These are phyloP conservation scores for Proales similis DNA, from an alignment of 1,140 invertebrate genomes.

Conservation along the genomic window DNA sequence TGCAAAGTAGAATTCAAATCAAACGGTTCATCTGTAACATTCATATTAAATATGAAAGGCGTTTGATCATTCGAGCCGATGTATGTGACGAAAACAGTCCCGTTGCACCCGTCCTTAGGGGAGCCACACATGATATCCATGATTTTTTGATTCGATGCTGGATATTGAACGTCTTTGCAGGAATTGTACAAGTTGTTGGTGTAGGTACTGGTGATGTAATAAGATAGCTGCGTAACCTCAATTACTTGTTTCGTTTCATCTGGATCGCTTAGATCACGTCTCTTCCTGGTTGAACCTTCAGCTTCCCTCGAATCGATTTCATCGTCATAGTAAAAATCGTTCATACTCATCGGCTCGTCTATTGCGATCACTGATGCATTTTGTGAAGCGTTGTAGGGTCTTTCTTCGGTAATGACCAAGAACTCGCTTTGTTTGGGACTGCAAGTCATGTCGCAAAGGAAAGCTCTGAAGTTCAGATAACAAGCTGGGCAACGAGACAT, in stretches of 20 bases:
- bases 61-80: conserved; percentile 27
- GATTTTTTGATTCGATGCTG: conserved; percentile 28
- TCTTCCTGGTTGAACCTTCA: no score
- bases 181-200: conserved; percentile 24
- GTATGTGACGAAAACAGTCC: conserved; percentile 10
- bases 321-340: background rate
- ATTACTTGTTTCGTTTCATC: conserved; percentile 4
- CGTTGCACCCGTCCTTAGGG: conserved; percentile 3
- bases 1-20: conserved; percentile 17
- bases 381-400: background rate
- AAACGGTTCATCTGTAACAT: conserved; percentile 6
- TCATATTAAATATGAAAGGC: conserved; percentile 30
- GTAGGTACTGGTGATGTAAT: conserved; percentile 12
- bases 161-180: conserved; percentile 36
- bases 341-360: background rate
- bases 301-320: background rate
- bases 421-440: conserved; percentile 12
- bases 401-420: background rate
- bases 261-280: no score
- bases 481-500: conserved; percentile 35
- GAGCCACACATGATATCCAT: conserved; percentile 37
- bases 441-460: conserved; percentile 37
- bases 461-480: conserved; percentile 19
- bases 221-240: background rate
- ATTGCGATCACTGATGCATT: background rate